These are phyloP conservation scores for Hemibagrus guttatus DNA, from an alignment of 2,797 vertebrate genomes.

Conservation along the genomic window DNA sequence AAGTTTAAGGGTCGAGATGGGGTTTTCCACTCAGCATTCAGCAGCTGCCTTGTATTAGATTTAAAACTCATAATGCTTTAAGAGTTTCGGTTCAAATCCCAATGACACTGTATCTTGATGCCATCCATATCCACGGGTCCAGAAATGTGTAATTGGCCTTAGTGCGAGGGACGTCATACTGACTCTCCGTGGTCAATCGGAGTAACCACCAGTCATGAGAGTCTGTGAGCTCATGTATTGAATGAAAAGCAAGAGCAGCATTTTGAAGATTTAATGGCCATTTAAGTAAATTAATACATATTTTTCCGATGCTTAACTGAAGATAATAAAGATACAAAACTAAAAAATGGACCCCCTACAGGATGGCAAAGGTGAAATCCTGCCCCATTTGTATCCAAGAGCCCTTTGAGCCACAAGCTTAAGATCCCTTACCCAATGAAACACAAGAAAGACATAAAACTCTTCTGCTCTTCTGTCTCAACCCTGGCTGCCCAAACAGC, in stretches of 20 bases:
- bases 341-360: background rate
- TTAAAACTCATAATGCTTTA: background rate
- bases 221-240: background rate
- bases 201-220: background rate
- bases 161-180: no score
- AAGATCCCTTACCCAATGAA: background rate
- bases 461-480: background rate
- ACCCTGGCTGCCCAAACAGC: background rate
- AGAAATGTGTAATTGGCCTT: no score
- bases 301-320: background rate
- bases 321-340: background rate
- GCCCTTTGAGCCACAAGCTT: background rate
- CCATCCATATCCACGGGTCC: background rate
- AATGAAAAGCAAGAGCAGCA: background rate
- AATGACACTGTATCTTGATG: no score
- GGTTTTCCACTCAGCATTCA: background rate
- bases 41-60: background rate
- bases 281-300: background rate
- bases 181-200: background rate
- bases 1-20: background rate
- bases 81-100: background rate
- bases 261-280: background rate
- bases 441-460: slow-evolving; percentile 6
- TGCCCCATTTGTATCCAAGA: background rate
- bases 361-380: background rate